phyloP scores from a whole-genome alignment of 1,140 invertebrate species.

The Drosophila ambigua region DNA sequence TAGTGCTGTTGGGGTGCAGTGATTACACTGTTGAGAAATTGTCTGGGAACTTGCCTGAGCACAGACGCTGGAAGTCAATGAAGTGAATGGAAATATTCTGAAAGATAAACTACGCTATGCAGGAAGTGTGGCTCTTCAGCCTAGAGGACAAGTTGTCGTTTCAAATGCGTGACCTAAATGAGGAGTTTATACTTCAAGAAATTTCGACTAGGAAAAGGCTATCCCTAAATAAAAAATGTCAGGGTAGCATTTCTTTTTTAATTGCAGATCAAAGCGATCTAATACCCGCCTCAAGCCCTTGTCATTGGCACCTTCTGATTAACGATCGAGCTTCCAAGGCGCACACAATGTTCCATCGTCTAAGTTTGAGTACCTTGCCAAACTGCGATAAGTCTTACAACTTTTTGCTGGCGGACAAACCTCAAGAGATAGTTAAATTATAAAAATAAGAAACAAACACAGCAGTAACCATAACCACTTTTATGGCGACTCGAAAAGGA shows the following conservation, averaged over 20 bases:
- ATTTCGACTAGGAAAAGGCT: too few species aligned
- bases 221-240: too few species aligned
- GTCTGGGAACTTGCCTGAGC: conserved; percentile 27
- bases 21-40: conserved; percentile 17
- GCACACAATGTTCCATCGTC: not conserved
- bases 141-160: too few species aligned
- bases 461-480: conserved; percentile 31
- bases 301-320: not conserved
- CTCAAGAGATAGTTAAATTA: conserved; percentile 9
- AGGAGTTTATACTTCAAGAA: too few species aligned
- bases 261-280: not conserved
- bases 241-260: too few species aligned
- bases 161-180: too few species aligned
- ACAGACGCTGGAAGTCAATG: conserved; percentile 2
- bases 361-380: conserved; percentile 1
- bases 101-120: too few species aligned
- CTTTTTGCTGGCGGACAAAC: not conserved
- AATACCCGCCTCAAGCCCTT: too few species aligned
- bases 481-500: conserved; percentile 50
- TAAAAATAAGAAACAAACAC: conserved; percentile 13
- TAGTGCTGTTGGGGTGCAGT: conserved; percentile 22
- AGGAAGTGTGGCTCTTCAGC: too few species aligned
- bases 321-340: conserved; percentile 1
- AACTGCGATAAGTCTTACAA: not conserved
- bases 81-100: not conserved